Evolutionary conservation across 2,113 vertebrate species (phyloP), one percentile per base, ranked within the genome.

Genomic region (Theristicus caerulescens): DNA sequence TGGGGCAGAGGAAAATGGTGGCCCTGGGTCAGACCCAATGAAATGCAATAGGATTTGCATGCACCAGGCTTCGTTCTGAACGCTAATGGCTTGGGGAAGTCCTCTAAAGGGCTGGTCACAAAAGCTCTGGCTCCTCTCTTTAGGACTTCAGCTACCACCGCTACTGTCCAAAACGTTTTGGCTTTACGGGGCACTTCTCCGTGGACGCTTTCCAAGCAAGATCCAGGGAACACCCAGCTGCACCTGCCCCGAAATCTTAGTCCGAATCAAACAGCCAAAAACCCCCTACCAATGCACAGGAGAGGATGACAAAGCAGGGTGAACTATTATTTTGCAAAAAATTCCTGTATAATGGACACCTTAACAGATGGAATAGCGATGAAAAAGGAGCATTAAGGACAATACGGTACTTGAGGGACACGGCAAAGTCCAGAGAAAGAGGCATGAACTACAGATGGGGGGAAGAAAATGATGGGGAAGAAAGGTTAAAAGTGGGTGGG

Each of bases 391-490:
- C 5, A 10, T 32, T 9, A 6, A 49, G 24, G 51, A 18, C 46
- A 17, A 20, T 0, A 11, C 0, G 8, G 47, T 5, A 4, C 40
- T 2, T 10, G 49, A 81, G 19, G 58, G 47, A 40, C 14, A 3
- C 0, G 0, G 58, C 25, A 16, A 51, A 16, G 13, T 2, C 46
- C 91, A 36, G 18, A 22, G 57, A 11, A 21, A 51, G 2, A 1
- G 31, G 34, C 22, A 2, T 0, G 8, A 74, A 46, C 46, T 10
- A 1, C 18, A 1, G 34, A 13, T 0, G 26, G 16, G 38, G 25
- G 26, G 17, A 18, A 38, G 51, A 25, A 58, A 81, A 67, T 3
- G 3, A 1, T 4, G 49, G 27, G 64, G 22, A 49, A 49, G 22
- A 62, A 55, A 20, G 49, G 72, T 32, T 49, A 49, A 62, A 14